Evolutionary conservation across 2,888 invertebrate species (phyloP), one percentile per base, ranked within the genome.

Genomic region (Chrysopilus asiliformis): DNA sequence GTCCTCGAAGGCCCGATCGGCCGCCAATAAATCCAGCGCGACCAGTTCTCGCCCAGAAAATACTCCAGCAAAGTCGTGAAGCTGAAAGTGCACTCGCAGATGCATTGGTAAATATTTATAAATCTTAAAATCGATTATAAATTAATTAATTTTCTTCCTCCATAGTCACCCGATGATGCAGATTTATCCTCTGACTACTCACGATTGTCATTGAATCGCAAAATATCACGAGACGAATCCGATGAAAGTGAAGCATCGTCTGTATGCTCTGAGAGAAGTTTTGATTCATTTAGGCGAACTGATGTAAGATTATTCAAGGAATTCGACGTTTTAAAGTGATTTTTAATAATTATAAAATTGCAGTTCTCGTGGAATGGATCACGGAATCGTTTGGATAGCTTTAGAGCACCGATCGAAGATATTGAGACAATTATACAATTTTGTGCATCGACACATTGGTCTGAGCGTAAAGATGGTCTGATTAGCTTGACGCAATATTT

Each of bases 161-260:
- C 45, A 12, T 56, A 70, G 70, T 70, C 69, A 44, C 69, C 70
- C 0, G 71, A 71, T 44, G 70, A 70, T 41, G 47, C 45, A 30
- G 55, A 55, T 41, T 36, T 53, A 33, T 47, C 54, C 40, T 45
- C 48, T 19, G 55, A 56, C 32, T 49, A 53, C 38, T 46, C 50
- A 47, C 64, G 57, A 28, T 63, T 69, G 10, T 47, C 52, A n/a
- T 35, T 63, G 1, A 60, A 66, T 15, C 68, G 70, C 28, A 71
- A 72, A 14, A 47, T 59, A 32, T 55, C 57, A 3, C 82, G 83
- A 18, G 86, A 89, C 52, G 80, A 79, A 52, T 80, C 79, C 10
- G 82, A 82, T 49, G 89, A 90, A 53, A 89, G 91, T 7, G 94
- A 95, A 60, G 93, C 91, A 0, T 94, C 93, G 32, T 93, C 91